Percentiles rank a stretch among this genome's conserved stretches.
phyloP scores from a whole-genome alignment of 2,888 invertebrate genomes.

The Acronicta psi region DNA sequence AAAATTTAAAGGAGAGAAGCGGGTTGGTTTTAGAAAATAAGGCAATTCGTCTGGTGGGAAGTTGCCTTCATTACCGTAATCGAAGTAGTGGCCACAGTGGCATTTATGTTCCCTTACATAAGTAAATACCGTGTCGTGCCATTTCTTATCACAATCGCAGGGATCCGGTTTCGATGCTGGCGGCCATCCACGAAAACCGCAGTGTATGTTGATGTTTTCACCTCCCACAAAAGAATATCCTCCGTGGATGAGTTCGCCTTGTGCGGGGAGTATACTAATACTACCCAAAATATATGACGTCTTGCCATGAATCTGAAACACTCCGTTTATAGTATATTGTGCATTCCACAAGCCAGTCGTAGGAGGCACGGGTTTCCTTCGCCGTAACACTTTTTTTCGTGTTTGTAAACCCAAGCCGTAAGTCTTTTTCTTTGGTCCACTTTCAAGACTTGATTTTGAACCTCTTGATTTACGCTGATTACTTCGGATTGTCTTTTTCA shows the following conservation, averaged over 20 bases:
- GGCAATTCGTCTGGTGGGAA: constrained; percentile 75
- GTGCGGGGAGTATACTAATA: constrained; percentile 69
- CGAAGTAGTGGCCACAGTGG: constrained; percentile 76
- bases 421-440: constrained; percentile 62
- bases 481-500: not conserved
- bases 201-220: constrained; percentile 71
- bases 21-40: constrained; percentile 75
- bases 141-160: constrained; percentile 78
- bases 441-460: constrained; percentile 63
- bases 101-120: constrained; percentile 77
- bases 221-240: constrained; percentile 67
- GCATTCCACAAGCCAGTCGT: constrained; percentile 70
- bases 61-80: constrained; percentile 74
- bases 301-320: constrained; percentile 69
- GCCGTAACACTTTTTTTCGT: constrained; percentile 42
- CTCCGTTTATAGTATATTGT: constrained; percentile 76
- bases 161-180: constrained; percentile 65
- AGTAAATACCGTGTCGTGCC: constrained; percentile 69
- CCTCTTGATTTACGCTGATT: constrained; percentile 52
- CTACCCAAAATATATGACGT: constrained; percentile 70
- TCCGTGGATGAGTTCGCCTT: constrained; percentile 79
- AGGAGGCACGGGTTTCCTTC: constrained; percentile 70
- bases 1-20: constrained; percentile 64
- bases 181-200: constrained; percentile 69
- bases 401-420: constrained; percentile 66